Evolutionary conservation across 2,888 invertebrate genomes (phyloP), one percentile per base, ranked within the genome.

Genomic region (Philopedon plagiatum): DNA sequence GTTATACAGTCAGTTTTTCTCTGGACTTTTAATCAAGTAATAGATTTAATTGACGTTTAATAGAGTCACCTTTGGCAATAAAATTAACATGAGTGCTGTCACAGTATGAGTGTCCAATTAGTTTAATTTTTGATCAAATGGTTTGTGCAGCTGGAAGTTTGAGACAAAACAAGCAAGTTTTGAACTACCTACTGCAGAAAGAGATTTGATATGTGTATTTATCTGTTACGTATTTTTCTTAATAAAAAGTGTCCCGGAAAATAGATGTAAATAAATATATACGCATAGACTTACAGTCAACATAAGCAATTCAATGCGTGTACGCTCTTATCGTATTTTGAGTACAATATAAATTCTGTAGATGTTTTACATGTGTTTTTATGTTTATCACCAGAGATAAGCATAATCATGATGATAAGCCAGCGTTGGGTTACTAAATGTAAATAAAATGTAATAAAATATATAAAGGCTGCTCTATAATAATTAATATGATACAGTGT

Each of bases 331-430:
- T 80, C 79, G 76, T 74, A 76, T 80, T 77, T 80, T 75, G 78
- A 80, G 80, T 80, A 78, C 76, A 80, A 80, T 80, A 81, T 79
- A 79, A 79, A 80, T 78, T 79, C 74, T 77, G 76, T 78, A 76
- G 79, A 79, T 82, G 83, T 82, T 83, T 83, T 85, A 85, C 84
- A 85, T 83, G 81, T 83, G 83, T 84, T 84, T 83, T 82, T 78
- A 77, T 81, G 82, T 84, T 83, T 83, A 83, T 82, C 82, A 80
- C 78, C 64, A 69, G 75, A 79, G 84, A 85, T 85, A 85, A 83
- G 81, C 77, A 61, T 82, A 83, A 83, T 77, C 83, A 80, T 81
- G 80, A 79, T 80, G 83, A 83, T 83, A 82, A 82, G 75, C 75
- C 68, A 64, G 66, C 66, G 76, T 56, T 44, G 21, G 76, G 74